Percentiles rank a stretch among this genome's conserved stretches.
Evolutionary conservation across 2,113 vertebrate species (phyloP).

Genomic region (Rhinoderma darwinii): DNA sequence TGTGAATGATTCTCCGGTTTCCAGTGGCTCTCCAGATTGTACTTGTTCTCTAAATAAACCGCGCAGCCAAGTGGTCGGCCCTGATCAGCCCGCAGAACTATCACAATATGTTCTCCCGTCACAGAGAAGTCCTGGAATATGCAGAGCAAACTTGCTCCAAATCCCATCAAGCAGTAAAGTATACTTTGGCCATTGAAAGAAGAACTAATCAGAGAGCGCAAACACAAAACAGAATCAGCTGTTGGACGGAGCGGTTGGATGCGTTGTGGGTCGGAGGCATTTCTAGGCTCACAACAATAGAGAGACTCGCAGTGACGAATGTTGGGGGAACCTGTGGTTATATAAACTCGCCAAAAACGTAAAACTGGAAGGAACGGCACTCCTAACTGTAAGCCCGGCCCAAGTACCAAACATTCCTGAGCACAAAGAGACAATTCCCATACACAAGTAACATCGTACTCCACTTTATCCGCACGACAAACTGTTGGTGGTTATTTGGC

Average conservation of each 20-base stretch:
- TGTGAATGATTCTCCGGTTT: background rate
- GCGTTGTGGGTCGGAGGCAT: too few relatives aligned
- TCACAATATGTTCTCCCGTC: conserved; percentile 26
- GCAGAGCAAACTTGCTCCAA: conserved; percentile 73
- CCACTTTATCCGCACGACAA: background rate
- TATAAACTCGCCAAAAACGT: background rate
- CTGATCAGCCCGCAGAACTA: background rate
- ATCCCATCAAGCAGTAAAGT: conserved; percentile 69
- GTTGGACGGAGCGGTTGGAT: conserved; percentile 65
- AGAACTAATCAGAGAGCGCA: conserved; percentile 70
- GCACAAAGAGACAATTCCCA: background rate
- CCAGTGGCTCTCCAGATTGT: background rate
- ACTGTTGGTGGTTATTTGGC: too few relatives aligned
- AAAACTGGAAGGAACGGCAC: background rate
- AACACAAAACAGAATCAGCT: conserved; percentile 78
- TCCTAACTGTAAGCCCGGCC: background rate
- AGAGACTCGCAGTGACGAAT: background rate
- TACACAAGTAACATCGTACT: background rate
- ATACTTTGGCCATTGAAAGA: conserved; percentile 73
- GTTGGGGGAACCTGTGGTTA: background rate
- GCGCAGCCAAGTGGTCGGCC: conserved; percentile 15
- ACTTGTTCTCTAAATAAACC: background rate
- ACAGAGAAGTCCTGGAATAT: conserved; percentile 59
- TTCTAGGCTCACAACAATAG: background rate
- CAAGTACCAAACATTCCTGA: background rate